Evolutionary conservation across 1,140 invertebrate species (phyloP).

Genomic region (Bombus confusus): DNA sequence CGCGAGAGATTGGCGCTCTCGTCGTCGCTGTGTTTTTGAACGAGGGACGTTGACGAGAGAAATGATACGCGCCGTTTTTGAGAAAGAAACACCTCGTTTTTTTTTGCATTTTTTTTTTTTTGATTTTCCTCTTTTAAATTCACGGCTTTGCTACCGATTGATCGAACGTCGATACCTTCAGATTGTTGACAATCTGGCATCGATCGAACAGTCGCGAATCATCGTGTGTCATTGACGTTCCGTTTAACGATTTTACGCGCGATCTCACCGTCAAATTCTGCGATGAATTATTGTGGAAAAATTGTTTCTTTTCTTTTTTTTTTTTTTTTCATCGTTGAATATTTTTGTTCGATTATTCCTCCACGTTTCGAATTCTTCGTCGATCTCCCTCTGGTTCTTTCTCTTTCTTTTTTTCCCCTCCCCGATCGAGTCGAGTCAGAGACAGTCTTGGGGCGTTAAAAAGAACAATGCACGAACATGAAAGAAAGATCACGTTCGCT

Average conservation of each 20-base stretch:
- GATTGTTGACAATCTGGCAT: conserved; percentile 24
- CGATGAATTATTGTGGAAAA: not conserved
- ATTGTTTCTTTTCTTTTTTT: not conserved
- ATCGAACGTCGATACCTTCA: conserved; percentile 29
- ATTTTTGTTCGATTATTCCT: conserved; percentile 11
- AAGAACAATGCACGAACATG: conserved; percentile 1
- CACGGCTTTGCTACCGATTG: conserved; percentile 8
- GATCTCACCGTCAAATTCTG: conserved; percentile 1
- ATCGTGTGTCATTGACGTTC: not conserved
- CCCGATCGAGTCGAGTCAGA: conserved; percentile 16
- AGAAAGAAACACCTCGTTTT: not conserved
- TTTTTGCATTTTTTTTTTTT: not conserved
- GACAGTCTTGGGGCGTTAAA: not conserved
- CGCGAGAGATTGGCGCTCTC: conserved; percentile 5
- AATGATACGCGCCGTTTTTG: not conserved
- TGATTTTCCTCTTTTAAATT: not conserved
- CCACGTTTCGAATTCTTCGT: conserved; percentile 5
- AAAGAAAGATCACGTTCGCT: conserved; percentile 19
- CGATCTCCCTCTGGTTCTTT: conserved; percentile 19
- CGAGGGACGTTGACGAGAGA: conserved; percentile 22
- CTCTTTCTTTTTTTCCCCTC: conserved; percentile 23
- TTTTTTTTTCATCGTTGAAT: not conserved
- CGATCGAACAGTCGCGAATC: conserved; percentile 10
- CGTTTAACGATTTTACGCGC: not conserved
- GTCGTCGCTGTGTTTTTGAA: conserved; percentile 3